phyloP scores from a whole-genome alignment of 2,888 invertebrate genomes.

The Oscheius onirici region DNA sequence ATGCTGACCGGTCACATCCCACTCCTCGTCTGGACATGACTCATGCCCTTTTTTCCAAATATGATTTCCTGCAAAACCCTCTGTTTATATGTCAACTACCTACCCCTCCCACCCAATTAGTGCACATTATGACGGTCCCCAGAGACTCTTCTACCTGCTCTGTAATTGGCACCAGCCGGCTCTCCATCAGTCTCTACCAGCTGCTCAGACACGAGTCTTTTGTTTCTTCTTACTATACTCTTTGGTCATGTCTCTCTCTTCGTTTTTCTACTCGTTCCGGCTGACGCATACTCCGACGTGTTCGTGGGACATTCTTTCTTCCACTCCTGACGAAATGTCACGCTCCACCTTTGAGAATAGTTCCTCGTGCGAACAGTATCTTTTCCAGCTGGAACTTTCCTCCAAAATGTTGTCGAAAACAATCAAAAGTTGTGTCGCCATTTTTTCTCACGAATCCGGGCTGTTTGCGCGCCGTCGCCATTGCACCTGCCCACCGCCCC shows the following conservation, averaged over 20 bases:
- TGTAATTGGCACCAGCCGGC: slow-evolving; percentile 11
- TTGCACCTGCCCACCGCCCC: slow-evolving; percentile 24
- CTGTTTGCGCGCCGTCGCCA: slow-evolving; percentile 19
- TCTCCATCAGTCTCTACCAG: slow-evolving; percentile 9
- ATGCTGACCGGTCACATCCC: too few relatives aligned
- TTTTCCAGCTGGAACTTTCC: too few relatives aligned
- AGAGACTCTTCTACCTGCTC: slow-evolving; percentile 2
- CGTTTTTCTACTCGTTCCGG: not conserved
- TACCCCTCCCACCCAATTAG: not conserved
- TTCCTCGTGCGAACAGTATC: too few relatives aligned
- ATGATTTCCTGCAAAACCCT: too few relatives aligned
- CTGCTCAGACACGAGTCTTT: not conserved
- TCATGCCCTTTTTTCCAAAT: too few relatives aligned
- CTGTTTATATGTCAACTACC: too few relatives aligned
- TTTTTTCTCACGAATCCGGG: slow-evolving; percentile 20
- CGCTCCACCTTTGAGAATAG: not conserved
- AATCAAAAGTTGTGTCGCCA: too few relatives aligned
- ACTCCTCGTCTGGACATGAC: too few relatives aligned
- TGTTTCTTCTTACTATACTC: too few relatives aligned
- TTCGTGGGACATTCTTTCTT: slow-evolving; percentile 2
- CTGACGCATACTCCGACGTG: not conserved
- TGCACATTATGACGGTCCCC: too few relatives aligned
- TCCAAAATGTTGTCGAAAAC: too few relatives aligned
- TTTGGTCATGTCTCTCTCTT: not conserved
- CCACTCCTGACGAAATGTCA: not conserved